These are phyloP conservation scores for Phlogophora meticulosa DNA, from an alignment of 2,888 invertebrate species.

Conservation along the genomic window DNA sequence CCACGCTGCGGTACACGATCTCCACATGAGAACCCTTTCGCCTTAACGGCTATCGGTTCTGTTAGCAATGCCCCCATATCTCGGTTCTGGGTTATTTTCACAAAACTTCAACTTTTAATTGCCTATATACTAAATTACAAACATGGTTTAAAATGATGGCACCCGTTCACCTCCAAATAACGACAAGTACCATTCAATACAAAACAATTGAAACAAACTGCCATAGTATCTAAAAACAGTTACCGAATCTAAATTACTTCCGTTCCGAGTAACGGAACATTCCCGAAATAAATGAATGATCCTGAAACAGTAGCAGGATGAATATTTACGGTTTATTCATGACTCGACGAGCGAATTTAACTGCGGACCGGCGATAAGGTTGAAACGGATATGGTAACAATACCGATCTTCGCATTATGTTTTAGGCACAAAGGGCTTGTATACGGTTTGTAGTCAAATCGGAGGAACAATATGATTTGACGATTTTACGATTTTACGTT, in stretches of 20 bases:
- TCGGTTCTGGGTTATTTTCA: too few relatives aligned
- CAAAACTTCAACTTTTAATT: too few relatives aligned
- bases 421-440: constrained; percentile 37
- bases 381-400: constrained; percentile 52
- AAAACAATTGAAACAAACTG: constrained; percentile 27
- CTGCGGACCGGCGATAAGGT: constrained; percentile 59
- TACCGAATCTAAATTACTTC: constrained; percentile 44
- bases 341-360: constrained; percentile 46
- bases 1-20: too few relatives aligned
- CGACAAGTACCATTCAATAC: constrained; percentile 9
- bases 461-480: constrained; percentile 24
- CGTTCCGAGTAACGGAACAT: constrained; percentile 13
- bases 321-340: constrained; percentile 62
- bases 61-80: too few relatives aligned
- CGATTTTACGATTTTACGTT: background rate
- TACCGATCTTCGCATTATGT: constrained; percentile 55
- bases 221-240: constrained; percentile 29
- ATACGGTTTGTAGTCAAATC: background rate
- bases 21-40: too few relatives aligned
- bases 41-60: too few relatives aligned
- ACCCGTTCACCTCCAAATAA: constrained; percentile 3
- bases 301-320: constrained; percentile 39
- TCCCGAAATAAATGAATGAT: constrained; percentile 35
- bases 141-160: background rate
- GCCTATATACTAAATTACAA: too few relatives aligned